These are phyloP conservation scores for Elysia chlorotica DNA, from an alignment of 1,140 invertebrate species.

Conservation along the genomic window DNA sequence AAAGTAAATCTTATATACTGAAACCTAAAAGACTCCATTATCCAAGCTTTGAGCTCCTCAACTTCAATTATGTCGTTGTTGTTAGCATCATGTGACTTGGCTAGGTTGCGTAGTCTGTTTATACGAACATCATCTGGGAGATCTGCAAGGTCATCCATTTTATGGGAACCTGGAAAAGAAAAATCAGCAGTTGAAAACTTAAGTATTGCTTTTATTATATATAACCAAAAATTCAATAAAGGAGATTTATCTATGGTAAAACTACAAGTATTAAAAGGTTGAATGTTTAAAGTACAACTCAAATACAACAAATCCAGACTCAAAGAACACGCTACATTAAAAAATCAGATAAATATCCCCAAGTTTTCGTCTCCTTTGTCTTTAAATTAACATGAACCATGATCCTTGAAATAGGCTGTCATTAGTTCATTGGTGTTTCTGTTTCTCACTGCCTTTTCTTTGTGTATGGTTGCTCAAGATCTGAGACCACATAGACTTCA, in stretches of 20 bases:
- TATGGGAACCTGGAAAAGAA: conserved; percentile 76
- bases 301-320: no score
- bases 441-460: no score
- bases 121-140: conserved; percentile 87
- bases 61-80: conserved; percentile 78
- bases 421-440: no score
- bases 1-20: no score
- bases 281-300: no score
- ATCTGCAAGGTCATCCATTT: conserved; percentile 91
- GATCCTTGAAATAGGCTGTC: no score
- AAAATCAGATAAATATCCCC: no score
- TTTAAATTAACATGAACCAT: no score
- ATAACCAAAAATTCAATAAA: neutral
- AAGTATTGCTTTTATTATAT: neutral
- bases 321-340: no score
- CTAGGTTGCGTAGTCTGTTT: conserved; percentile 75
- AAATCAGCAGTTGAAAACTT: neutral
- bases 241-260: neutral
- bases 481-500: no score
- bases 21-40: conserved; percentile 88
- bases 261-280: neutral
- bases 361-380: no score
- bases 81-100: conserved; percentile 89
- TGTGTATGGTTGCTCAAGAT: no score
- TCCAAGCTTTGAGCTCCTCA: conserved; percentile 89